These are phyloP conservation scores for Andrena praecox DNA, from an alignment of 2,888 invertebrate genomes.

Conservation along the genomic window DNA sequence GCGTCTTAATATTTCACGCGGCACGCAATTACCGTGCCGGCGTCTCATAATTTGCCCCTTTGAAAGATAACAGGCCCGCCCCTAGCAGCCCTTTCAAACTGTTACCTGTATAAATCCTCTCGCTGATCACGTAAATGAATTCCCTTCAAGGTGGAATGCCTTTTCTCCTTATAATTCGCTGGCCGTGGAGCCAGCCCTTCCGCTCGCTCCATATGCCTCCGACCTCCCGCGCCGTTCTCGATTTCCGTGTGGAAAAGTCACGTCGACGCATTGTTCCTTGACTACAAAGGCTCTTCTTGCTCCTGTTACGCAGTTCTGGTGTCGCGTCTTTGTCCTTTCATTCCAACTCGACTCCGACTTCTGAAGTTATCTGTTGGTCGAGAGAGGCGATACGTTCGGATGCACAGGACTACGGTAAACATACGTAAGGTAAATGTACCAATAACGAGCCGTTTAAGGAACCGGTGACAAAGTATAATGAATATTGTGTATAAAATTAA, in stretches of 20 bases:
- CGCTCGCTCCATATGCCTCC: not conserved
- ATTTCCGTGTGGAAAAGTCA: constrained; percentile 3
- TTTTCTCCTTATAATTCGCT: constrained; percentile 1
- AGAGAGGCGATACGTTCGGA: too few relatives aligned
- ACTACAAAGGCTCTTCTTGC: constrained; percentile 27
- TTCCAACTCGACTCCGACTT: constrained; percentile 27
- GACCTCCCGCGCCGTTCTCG: not conserved
- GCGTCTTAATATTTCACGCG: constrained; percentile 16
- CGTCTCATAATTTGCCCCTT: not conserved
- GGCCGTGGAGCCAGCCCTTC: not conserved
- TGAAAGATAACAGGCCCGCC: not conserved
- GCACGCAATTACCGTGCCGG: not conserved
- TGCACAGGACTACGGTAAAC: not conserved
- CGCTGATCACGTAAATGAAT: constrained; percentile 26
- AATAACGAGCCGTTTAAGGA: too few relatives aligned
- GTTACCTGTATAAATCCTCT: not conserved
- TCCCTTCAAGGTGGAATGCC: not conserved
- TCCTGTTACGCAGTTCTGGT: constrained; percentile 25
- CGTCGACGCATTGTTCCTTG: constrained; percentile 25
- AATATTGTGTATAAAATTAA: too few relatives aligned
- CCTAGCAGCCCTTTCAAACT: not conserved
- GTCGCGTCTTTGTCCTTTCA: not conserved
- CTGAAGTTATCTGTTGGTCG: not conserved
- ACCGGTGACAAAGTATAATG: too few relatives aligned
- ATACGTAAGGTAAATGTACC: too few relatives aligned